Base-by-base conservation (phyloP, 2,888 invertebrate genomes). In the Drosophila macrospina region DNA sequence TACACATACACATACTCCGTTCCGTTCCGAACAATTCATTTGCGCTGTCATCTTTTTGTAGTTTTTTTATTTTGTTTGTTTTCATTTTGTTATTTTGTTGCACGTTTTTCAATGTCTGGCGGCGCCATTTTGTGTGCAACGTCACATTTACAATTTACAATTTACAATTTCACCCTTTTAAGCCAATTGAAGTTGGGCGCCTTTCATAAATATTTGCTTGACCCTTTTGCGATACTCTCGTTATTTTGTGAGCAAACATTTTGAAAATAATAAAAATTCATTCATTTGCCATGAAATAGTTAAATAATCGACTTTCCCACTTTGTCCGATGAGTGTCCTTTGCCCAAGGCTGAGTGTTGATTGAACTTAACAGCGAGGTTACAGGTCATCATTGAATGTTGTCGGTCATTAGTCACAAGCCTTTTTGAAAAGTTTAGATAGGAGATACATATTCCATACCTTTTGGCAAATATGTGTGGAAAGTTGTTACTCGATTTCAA, bases 81-180 rank as follows among this genome's bases (percentile, higher is more conserved):
- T 20, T 20, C 3, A 20, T 20, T 20, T n/a, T n/a, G n/a, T n/a
- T 20, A 20, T 20, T 20, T 1, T 20, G 20, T 20, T 20, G 20
- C 20, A 24, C 16, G 13, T 41, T 55, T 59, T 50, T 24, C 52
- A 42, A 54, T 61, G 52, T 61, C 66, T 56, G 59, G 39, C 50
- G 52, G 45, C 76, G 82, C 80, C 86, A 85, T 83, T 81, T 81
- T 74, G 69, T 74, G 65, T 52, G 67, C 67, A 47, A 51, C 57
- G 50, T 54, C 67, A 68, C 71, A 64, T 66, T 65, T 64, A 73
- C 71, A 51, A 71, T 77, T 65, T 64, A 73, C 71, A 51, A 71
- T 77, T 70, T 67, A 45, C 69, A 86, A 70, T 77, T 74, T 79
- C 44, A 65, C 67, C 80, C 78, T 59, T 62, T 77, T 59, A 63